Conservation (phyloP, 2,113 vertebrate species). For the Tychaedon coryphoeus region DNA sequence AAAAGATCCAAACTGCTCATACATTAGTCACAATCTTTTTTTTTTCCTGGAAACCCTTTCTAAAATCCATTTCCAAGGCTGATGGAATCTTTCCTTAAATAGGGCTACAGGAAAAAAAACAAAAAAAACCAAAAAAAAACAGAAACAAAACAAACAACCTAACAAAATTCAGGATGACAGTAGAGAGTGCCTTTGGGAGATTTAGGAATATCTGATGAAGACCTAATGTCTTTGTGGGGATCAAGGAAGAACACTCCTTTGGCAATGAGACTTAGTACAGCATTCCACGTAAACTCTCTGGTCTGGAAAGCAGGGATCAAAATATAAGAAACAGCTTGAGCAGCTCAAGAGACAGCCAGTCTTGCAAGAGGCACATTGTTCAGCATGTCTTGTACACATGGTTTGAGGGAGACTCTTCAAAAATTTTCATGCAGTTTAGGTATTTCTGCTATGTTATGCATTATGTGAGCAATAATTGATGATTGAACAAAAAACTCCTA, state of each 20-base stretch:
- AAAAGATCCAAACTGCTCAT: not conserved
- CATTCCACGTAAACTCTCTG: not conserved
- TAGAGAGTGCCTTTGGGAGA: not conserved
- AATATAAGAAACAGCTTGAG: not conserved
- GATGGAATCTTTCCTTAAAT: not conserved
- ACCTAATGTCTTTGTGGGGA: not conserved
- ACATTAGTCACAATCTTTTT: not conserved
- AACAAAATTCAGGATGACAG: not conserved
- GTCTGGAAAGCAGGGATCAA: not conserved
- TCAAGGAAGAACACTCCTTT: not conserved
- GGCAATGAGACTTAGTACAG: not conserved
- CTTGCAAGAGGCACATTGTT: accelerated
- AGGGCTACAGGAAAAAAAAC: not conserved
- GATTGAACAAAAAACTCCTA: not conserved
- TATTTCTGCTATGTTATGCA: not conserved
- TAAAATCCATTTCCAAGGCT: not conserved
- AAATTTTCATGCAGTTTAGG: not conserved
- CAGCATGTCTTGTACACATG: not conserved
- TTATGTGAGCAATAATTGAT: not conserved
- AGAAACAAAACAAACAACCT: not conserved
- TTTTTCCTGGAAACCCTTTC: not conserved
- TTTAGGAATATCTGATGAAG: not conserved
- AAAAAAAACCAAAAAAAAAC: accelerated
- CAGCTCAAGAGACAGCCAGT: not conserved
- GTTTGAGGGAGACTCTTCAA: not conserved